A percentile compares a stretch with the other conserved stretches of the same genome.
These are phyloP conservation scores for Caenorhabditis becei DNA, from an alignment of 2,888 invertebrate genomes.

Conservation along the genomic window DNA sequence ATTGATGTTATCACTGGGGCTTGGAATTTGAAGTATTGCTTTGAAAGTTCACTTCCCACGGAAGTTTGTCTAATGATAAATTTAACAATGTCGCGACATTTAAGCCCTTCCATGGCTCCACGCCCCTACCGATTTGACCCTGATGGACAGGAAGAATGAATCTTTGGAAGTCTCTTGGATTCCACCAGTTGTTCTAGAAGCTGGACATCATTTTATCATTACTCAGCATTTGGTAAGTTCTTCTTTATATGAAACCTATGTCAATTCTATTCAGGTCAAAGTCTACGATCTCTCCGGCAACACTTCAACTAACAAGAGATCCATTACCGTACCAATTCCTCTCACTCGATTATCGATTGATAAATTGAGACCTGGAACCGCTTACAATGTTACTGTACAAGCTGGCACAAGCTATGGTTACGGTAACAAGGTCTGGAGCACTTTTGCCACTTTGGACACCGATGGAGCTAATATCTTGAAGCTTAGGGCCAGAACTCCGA, in stretches of 20 bases:
- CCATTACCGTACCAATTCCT: constrained; percentile 67
- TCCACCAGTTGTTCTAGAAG: constrained; percentile 66
- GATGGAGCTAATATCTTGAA: constrained; percentile 64
- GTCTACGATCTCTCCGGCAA: constrained; percentile 66
- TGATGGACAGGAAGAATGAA: constrained; percentile 65
- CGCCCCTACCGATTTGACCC: constrained; percentile 69
- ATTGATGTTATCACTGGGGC: too few relatives aligned
- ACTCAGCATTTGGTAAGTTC: constrained; percentile 71
- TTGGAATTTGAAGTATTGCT: too few relatives aligned
- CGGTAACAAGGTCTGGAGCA: constrained; percentile 71
- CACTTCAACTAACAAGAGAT: constrained; percentile 57
- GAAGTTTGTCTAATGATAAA: too few relatives aligned
- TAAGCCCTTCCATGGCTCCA: constrained; percentile 72
- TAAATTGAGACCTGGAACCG: constrained; percentile 64
- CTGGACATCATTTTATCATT: constrained; percentile 67
- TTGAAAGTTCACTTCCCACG: too few relatives aligned
- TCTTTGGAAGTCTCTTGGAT: constrained; percentile 71
- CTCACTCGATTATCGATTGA: constrained; percentile 63
- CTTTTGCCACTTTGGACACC: constrained; percentile 65
- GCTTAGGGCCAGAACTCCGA: constrained; percentile 66
- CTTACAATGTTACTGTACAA: constrained; percentile 74
- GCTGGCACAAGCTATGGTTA: constrained; percentile 75
- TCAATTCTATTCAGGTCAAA: constrained; percentile 62
- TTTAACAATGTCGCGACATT: neutral
- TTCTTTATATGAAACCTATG: too few relatives aligned